Conservation (phyloP, 2,888 invertebrate genomes). For the Eumerus sabulonum region DNA sequence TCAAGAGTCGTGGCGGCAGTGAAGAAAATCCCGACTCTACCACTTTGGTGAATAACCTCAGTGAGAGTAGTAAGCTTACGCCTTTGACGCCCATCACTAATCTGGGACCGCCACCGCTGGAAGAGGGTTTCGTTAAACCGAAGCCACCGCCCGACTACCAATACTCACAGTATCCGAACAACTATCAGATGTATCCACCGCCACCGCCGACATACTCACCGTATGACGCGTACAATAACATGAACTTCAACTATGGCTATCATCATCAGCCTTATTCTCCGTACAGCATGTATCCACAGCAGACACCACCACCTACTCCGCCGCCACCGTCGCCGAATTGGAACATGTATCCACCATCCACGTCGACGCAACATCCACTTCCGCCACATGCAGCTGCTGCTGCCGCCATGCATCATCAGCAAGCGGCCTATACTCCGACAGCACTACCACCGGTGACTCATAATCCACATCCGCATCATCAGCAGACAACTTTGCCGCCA, state of each 20-base stretch:
- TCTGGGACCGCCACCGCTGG: constrained; percentile 75
- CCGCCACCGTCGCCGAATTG: constrained; percentile 82
- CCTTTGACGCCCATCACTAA: constrained; percentile 79
- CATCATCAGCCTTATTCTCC: constrained; percentile 78
- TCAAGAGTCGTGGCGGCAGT: constrained; percentile 77
- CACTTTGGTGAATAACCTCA: constrained; percentile 80
- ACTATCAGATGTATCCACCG: constrained; percentile 78
- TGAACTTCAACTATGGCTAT: constrained; percentile 79
- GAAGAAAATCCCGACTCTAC: constrained; percentile 89
- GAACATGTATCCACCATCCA: constrained; percentile 81
- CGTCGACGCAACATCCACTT: constrained; percentile 73
- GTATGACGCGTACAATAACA: constrained; percentile 79
- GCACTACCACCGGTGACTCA: constrained; percentile 71
- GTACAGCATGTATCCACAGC: constrained; percentile 79
- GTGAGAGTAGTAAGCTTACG: constrained; percentile 80
- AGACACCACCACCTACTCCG: constrained; percentile 78
- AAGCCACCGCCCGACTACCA: constrained; percentile 79
- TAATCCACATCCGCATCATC: constrained; percentile 67
- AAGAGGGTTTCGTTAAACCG: constrained; percentile 79
- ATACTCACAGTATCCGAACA: constrained; percentile 78
- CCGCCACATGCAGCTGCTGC: constrained; percentile 69
- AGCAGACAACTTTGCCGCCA: constrained; percentile 61
- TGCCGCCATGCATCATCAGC: constrained; percentile 69
- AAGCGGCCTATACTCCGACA: constrained; percentile 72
- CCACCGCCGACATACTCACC: constrained; percentile 79